A percentile compares a stretch with the other conserved stretches of the same genome.
Evolutionary conservation across 2,113 vertebrate genomes (phyloP).

Genomic region (Amphiprion ocellaris): DNA sequence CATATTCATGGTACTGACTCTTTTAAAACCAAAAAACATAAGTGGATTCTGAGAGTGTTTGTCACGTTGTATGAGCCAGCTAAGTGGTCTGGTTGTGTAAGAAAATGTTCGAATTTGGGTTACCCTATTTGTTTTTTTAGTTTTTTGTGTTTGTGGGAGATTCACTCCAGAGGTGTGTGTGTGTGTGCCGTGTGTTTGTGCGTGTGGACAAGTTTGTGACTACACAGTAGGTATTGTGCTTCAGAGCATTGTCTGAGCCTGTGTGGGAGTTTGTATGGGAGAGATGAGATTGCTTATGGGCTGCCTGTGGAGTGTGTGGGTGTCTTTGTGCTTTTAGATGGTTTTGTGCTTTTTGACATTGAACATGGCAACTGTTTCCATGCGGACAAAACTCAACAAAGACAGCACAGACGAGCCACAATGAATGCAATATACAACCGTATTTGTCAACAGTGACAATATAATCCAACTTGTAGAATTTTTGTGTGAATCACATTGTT

Average conservation of each 20-base stretch:
- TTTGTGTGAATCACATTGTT: background rate
- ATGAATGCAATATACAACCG: background rate
- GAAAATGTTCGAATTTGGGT: constrained; percentile 17
- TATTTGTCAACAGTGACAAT: background rate
- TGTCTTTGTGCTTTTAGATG: constrained; percentile 63
- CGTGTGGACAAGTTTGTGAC: constrained; percentile 26
- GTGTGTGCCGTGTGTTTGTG: constrained; percentile 31
- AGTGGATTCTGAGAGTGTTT: constrained; percentile 19
- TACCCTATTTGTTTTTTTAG: constrained; percentile 25
- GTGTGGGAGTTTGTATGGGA: constrained; percentile 69
- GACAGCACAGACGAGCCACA: background rate
- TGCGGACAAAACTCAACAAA: constrained; percentile 50
- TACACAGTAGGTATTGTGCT: constrained; percentile 30
- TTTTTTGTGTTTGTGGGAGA: constrained; percentile 6
- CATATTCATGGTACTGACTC: constrained; percentile 14
- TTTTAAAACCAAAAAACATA: constrained; percentile 7
- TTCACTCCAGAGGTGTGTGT: constrained; percentile 15
- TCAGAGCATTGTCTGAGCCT: constrained; percentile 30
- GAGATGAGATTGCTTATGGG: constrained; percentile 61
- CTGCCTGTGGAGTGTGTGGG: constrained; percentile 71
- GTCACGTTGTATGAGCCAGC: background rate
- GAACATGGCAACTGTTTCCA: constrained; percentile 73
- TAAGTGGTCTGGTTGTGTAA: constrained; percentile 25
- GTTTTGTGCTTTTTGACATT: constrained; percentile 68
- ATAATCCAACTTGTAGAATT: too few relatives aligned